Evolutionary conservation across 2,888 invertebrate species (phyloP), one percentile per base, ranked within the genome.

Genomic region (Gymnoscelis rufifasciata): DNA sequence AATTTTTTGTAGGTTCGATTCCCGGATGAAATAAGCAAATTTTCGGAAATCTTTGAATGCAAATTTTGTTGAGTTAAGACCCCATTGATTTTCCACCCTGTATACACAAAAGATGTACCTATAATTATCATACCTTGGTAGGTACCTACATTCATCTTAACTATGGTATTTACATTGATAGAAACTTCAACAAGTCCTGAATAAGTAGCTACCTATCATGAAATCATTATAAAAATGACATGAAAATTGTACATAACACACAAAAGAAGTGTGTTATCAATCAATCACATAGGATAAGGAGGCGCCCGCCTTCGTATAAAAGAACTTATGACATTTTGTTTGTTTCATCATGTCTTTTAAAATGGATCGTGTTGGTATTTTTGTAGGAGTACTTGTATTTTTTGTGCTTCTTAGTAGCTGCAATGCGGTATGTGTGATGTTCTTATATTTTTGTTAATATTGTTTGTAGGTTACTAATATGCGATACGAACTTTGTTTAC

Each of bases 251-350:
- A 51, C 56, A 54, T 61, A 54, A 60, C 56, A 47, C 48, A 46
- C 51, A 57, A 60, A 19, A 56, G 27, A 51, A 52, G 49, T 46
- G 54, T 67, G 49, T 63, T 58, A 76, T 79, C 68, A 72, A 68
- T 70, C 66, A 64, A 58, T 72, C 64, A 71, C 52, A 47, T 51
- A 38, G 43, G 35, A 24, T 58, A 59, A 64, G 59, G 60, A 62
- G 50, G 43, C 50, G 45, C 56, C 50, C 54, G 52, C 56, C 53
- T 60, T 44, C 38, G 45, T 69, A 67, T 75, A 74, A 65, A 74
- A 60, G 44, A 47, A 51, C 35, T 23, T 10, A 35, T 33, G 12
- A 4, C 23, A 51, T 58, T 14, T 60, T 43, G 42, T 43, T 56
- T 51, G 56, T 51, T 48, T 28, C 14, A 38, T 39, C 31, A 46